Base-by-base conservation (phyloP, 2,888 invertebrate species). In the Asteroscopus sphinx region DNA sequence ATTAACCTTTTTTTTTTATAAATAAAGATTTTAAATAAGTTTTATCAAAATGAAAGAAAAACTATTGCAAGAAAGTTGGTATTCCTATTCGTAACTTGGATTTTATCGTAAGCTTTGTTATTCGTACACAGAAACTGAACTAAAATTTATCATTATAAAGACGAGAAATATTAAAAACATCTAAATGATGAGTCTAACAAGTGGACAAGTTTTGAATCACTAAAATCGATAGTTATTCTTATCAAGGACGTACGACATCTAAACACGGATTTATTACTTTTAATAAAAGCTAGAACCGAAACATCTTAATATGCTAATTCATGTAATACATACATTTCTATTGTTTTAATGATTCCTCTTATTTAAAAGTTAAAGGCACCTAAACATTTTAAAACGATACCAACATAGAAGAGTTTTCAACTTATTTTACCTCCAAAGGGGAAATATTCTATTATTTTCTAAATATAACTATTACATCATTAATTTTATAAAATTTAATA, bases 151-250 rank as follows among this genome's bases (percentile, higher is more conserved):
- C n/a, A 13, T 12, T 12, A 2, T 32, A 12, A 13, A 32, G 12
- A 13, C 11, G n/a, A n/a, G n/a, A 32, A 1, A 32, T 32, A n/a
- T n/a, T 32, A n/a, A 32, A 32, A n/a, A 1, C 9, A 32, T n/a
- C 2, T 32, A n/a, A 11, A n/a, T 2, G 1, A 11, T 13, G n/a
- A 7, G 11, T 11, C 17, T 11, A 9, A 30, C 9, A 21, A 7
- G 6, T 48, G 5, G 25, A 28, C 8, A 37, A 33, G n/a, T 35
- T 33, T 36, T 25, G 26, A 37, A 64, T 32, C 47, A 35, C 33
- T 55, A 32, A 62, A 67, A 76, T 76, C 73, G 45, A 76, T 73
- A 67, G 37, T 46, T 73, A 73, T 65, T 75, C 46, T 47, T 44
- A 62, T 58, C 73, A 76, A 69, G 76, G 66, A 21, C 62, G 54